Evolutionary conservation across 2,113 vertebrate genomes (phyloP).

Genomic region (Ailuropoda melanoleuca): DNA sequence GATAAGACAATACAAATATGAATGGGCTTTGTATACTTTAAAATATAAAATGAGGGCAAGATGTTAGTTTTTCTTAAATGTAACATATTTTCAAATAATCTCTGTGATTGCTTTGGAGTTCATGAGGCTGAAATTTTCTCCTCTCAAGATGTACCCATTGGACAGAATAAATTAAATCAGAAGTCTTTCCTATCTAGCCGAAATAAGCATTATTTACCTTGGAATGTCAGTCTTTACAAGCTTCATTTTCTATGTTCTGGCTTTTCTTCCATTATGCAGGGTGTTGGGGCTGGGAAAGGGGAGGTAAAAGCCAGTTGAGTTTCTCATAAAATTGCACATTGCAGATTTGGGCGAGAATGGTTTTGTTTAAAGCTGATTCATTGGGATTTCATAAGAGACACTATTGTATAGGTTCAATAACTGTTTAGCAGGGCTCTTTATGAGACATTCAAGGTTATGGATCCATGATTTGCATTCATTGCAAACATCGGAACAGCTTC

Average conservation of each 20-base stretch:
- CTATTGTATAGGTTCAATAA: slow-evolving; percentile 66
- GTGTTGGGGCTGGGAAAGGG: neutral
- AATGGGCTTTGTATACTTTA: neutral
- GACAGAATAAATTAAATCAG: neutral
- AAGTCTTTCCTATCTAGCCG: neutral
- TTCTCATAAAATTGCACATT: slow-evolving; percentile 50
- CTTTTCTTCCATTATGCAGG: slow-evolving; percentile 3
- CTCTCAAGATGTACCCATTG: neutral
- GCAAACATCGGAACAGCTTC: slow-evolving; percentile 71
- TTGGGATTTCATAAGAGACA: slow-evolving; percentile 62
- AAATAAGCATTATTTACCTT: slow-evolving; percentile 25
- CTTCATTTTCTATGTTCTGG: neutral
- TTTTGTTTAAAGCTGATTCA: slow-evolving; percentile 70
- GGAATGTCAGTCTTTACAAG: neutral
- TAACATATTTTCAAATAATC: slow-evolving; percentile 10
- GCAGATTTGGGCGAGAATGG: neutral
- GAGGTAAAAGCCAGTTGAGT: slow-evolving; percentile 31
- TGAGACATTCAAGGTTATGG: slow-evolving; percentile 72
- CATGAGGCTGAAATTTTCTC: neutral
- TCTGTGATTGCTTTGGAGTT: neutral
- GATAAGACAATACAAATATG: neutral
- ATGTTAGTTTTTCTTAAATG: slow-evolving; percentile 10
- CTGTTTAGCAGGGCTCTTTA: slow-evolving; percentile 70
- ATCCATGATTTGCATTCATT: slow-evolving; percentile 73
- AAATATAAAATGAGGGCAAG: neutral